Conservation (phyloP, 2,888 invertebrate genomes). For the Andrena bicolor region DNA sequence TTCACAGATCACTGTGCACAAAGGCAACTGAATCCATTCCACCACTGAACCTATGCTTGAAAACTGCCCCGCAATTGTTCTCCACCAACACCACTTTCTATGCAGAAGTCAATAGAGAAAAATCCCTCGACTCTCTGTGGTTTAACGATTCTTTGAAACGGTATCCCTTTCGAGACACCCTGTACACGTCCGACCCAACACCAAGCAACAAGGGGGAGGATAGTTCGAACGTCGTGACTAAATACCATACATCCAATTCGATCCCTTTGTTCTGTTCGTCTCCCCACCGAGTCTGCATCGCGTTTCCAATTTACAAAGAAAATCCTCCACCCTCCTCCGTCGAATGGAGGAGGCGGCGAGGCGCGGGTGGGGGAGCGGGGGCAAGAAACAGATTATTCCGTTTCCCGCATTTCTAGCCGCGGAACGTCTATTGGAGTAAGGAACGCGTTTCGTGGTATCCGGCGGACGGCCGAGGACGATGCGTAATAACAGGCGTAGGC, state of each 20-base stretch:
- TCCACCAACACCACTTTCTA: too few relatives aligned
- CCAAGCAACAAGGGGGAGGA: slow-evolving; percentile 8
- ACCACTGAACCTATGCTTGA: too few relatives aligned
- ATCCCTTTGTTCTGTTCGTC: slow-evolving; percentile 29
- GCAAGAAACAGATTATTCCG: slow-evolving; percentile 9
- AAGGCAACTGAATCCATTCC: too few relatives aligned
- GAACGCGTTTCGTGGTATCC: background rate
- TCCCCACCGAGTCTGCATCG: slow-evolving; percentile 10
- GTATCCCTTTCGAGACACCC: too few relatives aligned
- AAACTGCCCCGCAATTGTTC: too few relatives aligned
- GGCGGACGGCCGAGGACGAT: slow-evolving; percentile 16
- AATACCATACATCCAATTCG: slow-evolving; percentile 53
- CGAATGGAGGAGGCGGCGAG: background rate
- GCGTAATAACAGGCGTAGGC: slow-evolving; percentile 59
- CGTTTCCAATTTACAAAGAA: slow-evolving; percentile 47
- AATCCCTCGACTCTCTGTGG: too few relatives aligned
- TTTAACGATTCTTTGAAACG: too few relatives aligned
- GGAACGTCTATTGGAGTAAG: background rate
- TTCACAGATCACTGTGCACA: too few relatives aligned
- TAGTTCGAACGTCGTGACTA: slow-evolving; percentile 41
- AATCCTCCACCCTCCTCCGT: background rate
- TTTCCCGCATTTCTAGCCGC: background rate
- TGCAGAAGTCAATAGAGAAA: too few relatives aligned
- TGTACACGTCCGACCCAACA: background rate
- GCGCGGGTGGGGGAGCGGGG: background rate